Evolutionary conservation across 2,888 invertebrate genomes (phyloP), one percentile per base, ranked within the genome.

Genomic region (Diogma glabrata): DNA sequence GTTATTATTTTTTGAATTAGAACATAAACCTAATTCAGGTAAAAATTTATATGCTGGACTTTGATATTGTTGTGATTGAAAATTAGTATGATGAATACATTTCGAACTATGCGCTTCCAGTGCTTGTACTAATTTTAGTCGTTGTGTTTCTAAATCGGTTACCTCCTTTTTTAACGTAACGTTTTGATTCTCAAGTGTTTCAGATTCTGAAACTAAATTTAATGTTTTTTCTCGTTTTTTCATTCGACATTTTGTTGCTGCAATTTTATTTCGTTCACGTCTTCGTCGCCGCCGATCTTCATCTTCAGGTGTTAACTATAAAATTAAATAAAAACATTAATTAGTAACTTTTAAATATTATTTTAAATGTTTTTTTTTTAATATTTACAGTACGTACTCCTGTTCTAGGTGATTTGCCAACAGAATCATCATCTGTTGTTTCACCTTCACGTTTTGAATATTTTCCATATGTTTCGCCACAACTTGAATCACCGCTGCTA

Each of bases 211-310:
- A 59, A 90, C 85, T 58, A 92, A 72, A 64, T 89, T 89, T 60
- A 83, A 82, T 2, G 90, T 91, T 57, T 87, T 79, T 65, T 91
- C 90, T 33, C 92, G 83, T 68, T 93, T 93, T 77, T 93, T 93
- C 76, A 92, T 79, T 58, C 93, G 81, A 66, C 93, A 93, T 69
- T 93, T 93, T 10, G 93, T 93, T 53, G 93, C 93, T 49, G 93
- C 93, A 57, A 93, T 88, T 74, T 93, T 93, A 70, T 93, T 93
- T 59, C 92, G 76, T 70, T 93, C 93, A 61, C 93, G 80, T 63
- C 93, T 76, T 52, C 90, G 77, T 53, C 87, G 75, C 52, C 92
- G 77, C 28, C 92, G 77, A 64, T 91, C 92, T 71, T 92, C 92
- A 64, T 92, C 92, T 73, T 92, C 92, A 47, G 88, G 87, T 9